Base-by-base conservation (phyloP, 2,797 vertebrate genomes). In the Sebastolobus alascanus region DNA sequence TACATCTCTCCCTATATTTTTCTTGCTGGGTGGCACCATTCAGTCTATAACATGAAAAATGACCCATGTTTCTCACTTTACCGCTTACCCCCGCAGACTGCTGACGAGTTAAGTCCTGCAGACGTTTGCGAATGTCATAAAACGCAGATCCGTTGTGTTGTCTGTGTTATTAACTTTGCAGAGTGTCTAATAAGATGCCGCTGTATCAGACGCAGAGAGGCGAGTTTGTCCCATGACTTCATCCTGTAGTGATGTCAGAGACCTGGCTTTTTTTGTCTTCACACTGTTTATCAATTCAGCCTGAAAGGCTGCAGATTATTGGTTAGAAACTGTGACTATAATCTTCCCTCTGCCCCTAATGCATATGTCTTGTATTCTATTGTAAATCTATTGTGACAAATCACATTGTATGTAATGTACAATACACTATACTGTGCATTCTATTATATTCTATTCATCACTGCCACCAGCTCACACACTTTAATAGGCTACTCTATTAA, bases 11-110 rank as follows among this genome's bases (percentile, higher is more conserved):
- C 52, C 60, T 56, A 37, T 37, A 5, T 27, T 59, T 78, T 81
- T 87, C 59, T 73, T 83, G 79, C 80, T 79, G 9, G 27, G 25
- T 70, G 58, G 76, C 81, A 74, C 55, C 65, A 64, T 83, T 89
- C 63, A 27, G 72, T 83, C 77, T 80, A 6, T 61, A 18, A 66
- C 60, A 73, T 87, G 77, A 89, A 91, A 91, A 78, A 65, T 3
- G 64, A 91, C 31, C 71, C 50, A 16, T n/a, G 75, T 81, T 81
- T 83, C 84, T 91, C 78, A 69, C 56, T 81, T 86, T 74, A 79
- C 77, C 56, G 60, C 68, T 73, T 38, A 75, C 66, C 16, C 68
- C 73, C 22, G 7, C 80, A 70, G 68, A 83, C 67, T 87, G 89
- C 90, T 84, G 83, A 84, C 13, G 4, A 33, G 31, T 50, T 63